Percentiles rank a stretch among this genome's conserved stretches.
Evolutionary conservation across 2,113 vertebrate genomes (phyloP).

Genomic region (Pomatostomus ruficeps): DNA sequence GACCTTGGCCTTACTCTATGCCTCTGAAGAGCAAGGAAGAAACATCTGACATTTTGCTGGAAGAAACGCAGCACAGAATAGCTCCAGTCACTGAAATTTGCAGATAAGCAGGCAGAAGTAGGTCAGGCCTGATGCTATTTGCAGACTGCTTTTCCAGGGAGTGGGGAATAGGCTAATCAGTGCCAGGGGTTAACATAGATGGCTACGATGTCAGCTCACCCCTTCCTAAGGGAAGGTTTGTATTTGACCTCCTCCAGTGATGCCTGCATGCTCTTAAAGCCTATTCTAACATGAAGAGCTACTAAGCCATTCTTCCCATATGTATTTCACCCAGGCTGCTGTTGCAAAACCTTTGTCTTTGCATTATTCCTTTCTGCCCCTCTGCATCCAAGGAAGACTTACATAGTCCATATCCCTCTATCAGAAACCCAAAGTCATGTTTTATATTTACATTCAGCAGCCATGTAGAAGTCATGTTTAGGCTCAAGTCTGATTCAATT

Average conservation of each 20-base stretch:
- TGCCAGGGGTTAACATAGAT: background rate
- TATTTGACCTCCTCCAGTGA: background rate
- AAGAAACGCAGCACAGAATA: background rate
- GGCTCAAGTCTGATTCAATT: background rate
- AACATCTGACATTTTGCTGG: background rate
- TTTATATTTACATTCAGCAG: background rate
- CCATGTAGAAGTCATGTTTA: background rate
- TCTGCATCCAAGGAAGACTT: background rate
- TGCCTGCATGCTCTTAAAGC: background rate
- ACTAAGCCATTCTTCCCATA: background rate
- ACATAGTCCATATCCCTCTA: background rate
- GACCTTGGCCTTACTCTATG: background rate
- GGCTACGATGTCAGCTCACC: background rate
- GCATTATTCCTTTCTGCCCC: background rate
- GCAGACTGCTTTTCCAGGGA: background rate
- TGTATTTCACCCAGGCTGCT: background rate
- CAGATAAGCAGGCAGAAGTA: background rate
- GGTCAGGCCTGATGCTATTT: constrained; percentile 4
- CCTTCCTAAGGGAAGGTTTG: background rate
- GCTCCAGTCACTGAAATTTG: background rate
- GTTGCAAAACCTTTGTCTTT: background rate
- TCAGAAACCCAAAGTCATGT: background rate
- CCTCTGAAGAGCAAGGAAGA: background rate
- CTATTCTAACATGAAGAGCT: background rate
- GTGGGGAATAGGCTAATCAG: background rate